phyloP scores from a whole-genome alignment of 2,888 invertebrate genomes.

The Dyspetes luteomarginatus region DNA sequence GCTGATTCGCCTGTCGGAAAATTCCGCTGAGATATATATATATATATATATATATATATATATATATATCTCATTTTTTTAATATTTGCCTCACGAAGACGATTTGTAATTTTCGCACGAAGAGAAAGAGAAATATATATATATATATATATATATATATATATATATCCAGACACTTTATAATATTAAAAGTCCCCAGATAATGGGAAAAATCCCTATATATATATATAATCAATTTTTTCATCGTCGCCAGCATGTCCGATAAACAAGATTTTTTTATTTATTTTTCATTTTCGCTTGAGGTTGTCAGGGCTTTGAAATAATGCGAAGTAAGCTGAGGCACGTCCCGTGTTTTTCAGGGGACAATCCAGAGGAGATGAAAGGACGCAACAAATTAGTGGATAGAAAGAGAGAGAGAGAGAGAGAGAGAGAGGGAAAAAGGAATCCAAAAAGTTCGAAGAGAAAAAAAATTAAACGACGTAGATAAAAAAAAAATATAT shows the following conservation, averaged over 20 bases:
- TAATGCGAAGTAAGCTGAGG: conserved; percentile 22
- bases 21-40: too few relatives aligned
- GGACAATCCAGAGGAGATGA: background rate
- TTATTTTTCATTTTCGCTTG: too few relatives aligned
- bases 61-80: background rate
- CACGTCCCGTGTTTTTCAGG: background rate
- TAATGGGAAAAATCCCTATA: too few relatives aligned
- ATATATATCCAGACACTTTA: too few relatives aligned
- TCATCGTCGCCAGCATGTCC: too few relatives aligned
- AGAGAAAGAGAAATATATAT: background rate
- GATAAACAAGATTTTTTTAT: too few relatives aligned
- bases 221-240: too few relatives aligned
- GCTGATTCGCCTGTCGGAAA: too few relatives aligned
- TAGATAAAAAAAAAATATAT: conserved; percentile 4
- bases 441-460: conserved; percentile 3
- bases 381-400: conserved; percentile 16
- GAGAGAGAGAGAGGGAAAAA: background rate
- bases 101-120: background rate
- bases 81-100: background rate
- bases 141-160: too few relatives aligned
- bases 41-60: too few relatives aligned
- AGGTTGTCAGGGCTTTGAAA: too few relatives aligned
- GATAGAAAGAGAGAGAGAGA: background rate
- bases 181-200: too few relatives aligned
- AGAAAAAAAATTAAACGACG: background rate